Percentiles rank a stretch among this genome's conserved stretches.
These are phyloP conservation scores for Harpagoxenus sublaevis DNA, from an alignment of 2,888 invertebrate genomes.

Conservation along the genomic window DNA sequence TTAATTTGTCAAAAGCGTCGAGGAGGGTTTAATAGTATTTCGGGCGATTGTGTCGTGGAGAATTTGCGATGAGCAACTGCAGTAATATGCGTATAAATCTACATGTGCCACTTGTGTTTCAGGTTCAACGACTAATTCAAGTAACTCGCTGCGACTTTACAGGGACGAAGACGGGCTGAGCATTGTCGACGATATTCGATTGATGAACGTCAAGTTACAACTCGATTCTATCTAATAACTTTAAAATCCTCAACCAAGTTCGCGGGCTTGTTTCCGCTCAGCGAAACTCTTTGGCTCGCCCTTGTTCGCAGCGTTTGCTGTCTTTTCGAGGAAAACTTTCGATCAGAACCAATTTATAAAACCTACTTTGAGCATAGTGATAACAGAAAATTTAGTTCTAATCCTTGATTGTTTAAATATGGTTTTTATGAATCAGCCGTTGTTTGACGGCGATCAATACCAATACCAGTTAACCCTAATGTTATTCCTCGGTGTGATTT, in stretches of 20 bases:
- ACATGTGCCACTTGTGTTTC: neutral
- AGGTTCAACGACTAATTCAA: neutral
- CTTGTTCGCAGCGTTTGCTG: neutral
- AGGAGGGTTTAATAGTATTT: constrained; percentile 5
- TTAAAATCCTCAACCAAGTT: constrained; percentile 1
- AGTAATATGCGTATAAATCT: neutral
- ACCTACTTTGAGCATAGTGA: neutral
- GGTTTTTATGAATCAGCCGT: neutral
- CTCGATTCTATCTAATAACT: constrained; percentile 1
- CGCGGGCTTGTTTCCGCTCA: neutral
- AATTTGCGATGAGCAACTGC: neutral
- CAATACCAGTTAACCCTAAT: neutral
- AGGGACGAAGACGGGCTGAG: neutral
- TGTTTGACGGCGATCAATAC: neutral
- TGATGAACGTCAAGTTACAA: neutral
- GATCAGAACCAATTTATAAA: neutral
- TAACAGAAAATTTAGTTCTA: neutral
- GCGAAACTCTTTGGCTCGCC: constrained; percentile 31
- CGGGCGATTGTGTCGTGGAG: no score
- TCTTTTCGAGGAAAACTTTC: constrained; percentile 11
- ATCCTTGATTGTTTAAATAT: neutral
- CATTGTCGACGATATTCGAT: neutral
- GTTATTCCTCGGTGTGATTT: neutral
- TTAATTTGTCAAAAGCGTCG: neutral
- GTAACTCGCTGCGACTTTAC: neutral